Evolutionary conservation across 92 coral and sea anemone genomes (phyloP), one percentile per base, ranked within the genome.

Genomic region (Pocillopora grandis): DNA sequence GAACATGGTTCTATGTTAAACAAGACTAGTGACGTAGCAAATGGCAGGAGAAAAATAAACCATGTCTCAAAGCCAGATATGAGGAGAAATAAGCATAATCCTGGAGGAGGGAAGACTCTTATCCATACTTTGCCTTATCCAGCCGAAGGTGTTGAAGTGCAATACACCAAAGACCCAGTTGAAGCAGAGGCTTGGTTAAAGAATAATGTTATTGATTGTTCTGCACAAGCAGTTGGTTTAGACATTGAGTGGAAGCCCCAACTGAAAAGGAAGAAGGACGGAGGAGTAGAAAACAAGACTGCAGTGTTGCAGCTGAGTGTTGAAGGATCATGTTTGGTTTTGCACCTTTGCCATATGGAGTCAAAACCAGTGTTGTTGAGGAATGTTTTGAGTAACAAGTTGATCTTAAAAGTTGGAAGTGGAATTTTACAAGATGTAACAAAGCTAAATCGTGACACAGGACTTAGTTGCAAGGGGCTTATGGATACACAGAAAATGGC

Each of bases 181-280:
- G 92, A 85, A 48, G 95, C 91, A 16, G 95, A 93, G 58, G 92
- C 92, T n/a, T 95, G 98, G 98, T 73, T 95, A n/a, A 81, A 84
- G 52, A 91, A 94, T 52, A 95, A 94, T 62, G 77, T 95, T 23
- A 84, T 87, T 75, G 90, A 91, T 75, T 67, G 73, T 36, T 85
- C 88, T 17, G 89, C 83, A 9, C 10, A 19, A 8, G 96, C 92
- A 18, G 66, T 95, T 48, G 98, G 98, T 79, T 88, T 95, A 17
- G 98, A 95, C 56, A 95, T 95, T 48, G 98, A 94, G 75, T 95
- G 98, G 98, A 95, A 85, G 65, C 98, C 98, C 2, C 98, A 95
- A 90, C 92, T 94, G 84, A 18, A 79, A 21, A 84, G 87, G 58
- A 95, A 92, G 87, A 94, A 92, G 88, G 31, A 82, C 6, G 98